Conservation (phyloP, 1,140 invertebrate genomes). For the Orius laevigatus region DNA sequence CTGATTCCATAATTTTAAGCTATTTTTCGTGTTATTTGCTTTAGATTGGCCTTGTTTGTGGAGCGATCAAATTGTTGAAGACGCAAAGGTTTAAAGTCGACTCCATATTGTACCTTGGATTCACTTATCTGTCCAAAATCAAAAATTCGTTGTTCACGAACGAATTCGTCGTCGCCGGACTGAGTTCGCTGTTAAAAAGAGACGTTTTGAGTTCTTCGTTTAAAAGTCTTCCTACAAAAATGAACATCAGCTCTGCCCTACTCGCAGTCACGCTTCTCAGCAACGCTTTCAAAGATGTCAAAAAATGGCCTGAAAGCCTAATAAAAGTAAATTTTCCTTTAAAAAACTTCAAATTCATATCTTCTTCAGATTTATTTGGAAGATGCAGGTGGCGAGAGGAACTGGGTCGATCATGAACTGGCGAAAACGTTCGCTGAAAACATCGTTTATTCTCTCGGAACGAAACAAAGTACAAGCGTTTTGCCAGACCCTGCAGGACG, state of each 20-base stretch:
- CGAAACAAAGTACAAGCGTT: slow-evolving; percentile 48
- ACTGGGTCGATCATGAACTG: slow-evolving; percentile 85
- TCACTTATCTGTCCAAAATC: slow-evolving; percentile 69
- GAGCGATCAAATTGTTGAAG: slow-evolving; percentile 47
- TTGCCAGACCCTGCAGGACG: slow-evolving; percentile 27
- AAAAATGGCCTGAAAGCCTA: slow-evolving; percentile 62
- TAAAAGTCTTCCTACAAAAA: slow-evolving; percentile 47
- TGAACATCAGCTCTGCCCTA: slow-evolving; percentile 64
- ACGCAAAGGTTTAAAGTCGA: slow-evolving; percentile 63
- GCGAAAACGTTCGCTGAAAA: slow-evolving; percentile 88
- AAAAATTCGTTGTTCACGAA: slow-evolving; percentile 60
- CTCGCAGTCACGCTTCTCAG: slow-evolving; percentile 73
- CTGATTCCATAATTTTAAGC: background rate
- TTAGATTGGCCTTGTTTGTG: slow-evolving; percentile 30
- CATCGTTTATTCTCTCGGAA: slow-evolving; percentile 75
- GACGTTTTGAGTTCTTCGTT: slow-evolving; percentile 39
- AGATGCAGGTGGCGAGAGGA: slow-evolving; percentile 77
- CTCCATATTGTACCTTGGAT: slow-evolving; percentile 50
- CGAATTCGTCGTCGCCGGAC: slow-evolving; percentile 59
- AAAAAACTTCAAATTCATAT: slow-evolving; percentile 4
- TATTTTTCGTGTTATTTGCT: slow-evolving; percentile 16
- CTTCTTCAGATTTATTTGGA: slow-evolving; percentile 68
- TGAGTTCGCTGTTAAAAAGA: slow-evolving; percentile 66
- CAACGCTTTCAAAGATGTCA: slow-evolving; percentile 58
- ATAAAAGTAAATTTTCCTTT: slow-evolving; percentile 38